These are phyloP conservation scores for Nansenia antarctica DNA, from an alignment of 2,113 vertebrate species.

Conservation along the genomic window DNA sequence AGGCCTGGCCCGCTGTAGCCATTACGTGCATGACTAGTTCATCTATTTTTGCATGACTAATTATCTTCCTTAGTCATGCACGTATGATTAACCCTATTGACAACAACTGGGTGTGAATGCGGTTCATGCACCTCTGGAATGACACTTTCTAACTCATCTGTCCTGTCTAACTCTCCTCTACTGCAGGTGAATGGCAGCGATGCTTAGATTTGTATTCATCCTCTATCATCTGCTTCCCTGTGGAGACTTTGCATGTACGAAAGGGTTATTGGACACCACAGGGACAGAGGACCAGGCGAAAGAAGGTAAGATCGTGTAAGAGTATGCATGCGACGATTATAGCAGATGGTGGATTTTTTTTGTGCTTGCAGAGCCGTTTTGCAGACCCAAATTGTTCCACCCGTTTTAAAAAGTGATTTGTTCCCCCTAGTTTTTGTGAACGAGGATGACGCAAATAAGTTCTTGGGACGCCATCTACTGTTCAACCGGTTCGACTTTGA, in stretches of 20 bases:
- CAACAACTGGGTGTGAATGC: background rate
- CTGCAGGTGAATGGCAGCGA: slow-evolving; percentile 69
- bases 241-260: slow-evolving; percentile 70
- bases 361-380: too few relatives aligned
- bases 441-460: slow-evolving; percentile 81
- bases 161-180: background rate
- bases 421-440: slow-evolving; percentile 82
- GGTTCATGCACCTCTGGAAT: background rate
- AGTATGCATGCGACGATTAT: background rate
- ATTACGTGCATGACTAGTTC: too few relatives aligned
- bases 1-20: too few relatives aligned
- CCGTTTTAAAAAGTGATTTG: background rate
- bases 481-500: slow-evolving; percentile 95
- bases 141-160: background rate
- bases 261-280: slow-evolving; percentile 34
- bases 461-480: slow-evolving; percentile 86
- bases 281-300: slow-evolving; percentile 33
- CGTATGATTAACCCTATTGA: too few relatives aligned
- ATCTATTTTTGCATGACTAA: too few relatives aligned
- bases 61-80: too few relatives aligned
- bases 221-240: slow-evolving; percentile 72
- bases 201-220: slow-evolving; percentile 72
- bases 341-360: too few relatives aligned
- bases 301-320: slow-evolving; percentile 77
- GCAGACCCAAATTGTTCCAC: background rate